These are phyloP conservation scores for Gephyroberyx darwinii DNA, from an alignment of 2,797 vertebrate genomes.

Conservation along the genomic window DNA sequence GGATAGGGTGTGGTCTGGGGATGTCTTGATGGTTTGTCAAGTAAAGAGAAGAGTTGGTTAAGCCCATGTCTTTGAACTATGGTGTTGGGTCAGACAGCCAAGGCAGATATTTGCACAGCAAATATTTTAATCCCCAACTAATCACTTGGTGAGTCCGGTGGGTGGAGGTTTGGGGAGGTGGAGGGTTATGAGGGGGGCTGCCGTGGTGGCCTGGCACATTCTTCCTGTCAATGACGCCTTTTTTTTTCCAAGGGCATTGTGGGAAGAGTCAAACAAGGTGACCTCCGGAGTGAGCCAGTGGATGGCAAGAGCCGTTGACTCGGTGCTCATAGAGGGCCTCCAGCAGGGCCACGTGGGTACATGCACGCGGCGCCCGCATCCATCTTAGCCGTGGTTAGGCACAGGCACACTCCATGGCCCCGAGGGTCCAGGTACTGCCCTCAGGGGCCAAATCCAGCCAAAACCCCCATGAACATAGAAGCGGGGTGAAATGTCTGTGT, in stretches of 20 bases:
- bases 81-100: conserved; percentile 85
- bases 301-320: conserved; percentile 55
- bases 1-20: conserved; percentile 64
- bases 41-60: conserved; percentile 78
- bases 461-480: conserved; percentile 17
- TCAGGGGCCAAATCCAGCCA: conserved; percentile 28
- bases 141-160: conserved; percentile 94
- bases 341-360: conserved; percentile 58
- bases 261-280: conserved; percentile 75
- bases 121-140: conserved; percentile 99
- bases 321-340: conserved; percentile 22
- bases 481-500: conserved; percentile 9
- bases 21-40: conserved; percentile 75
- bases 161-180: conserved; percentile 67
- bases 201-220: conserved; percentile 80
- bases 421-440: conserved; percentile 9
- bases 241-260: conserved; percentile 78
- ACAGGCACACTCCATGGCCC: conserved; percentile 13
- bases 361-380: conserved; percentile 48
- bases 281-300: conserved; percentile 60
- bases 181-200: conserved; percentile 43
- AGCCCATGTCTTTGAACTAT: conserved; percentile 83
- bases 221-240: conserved; percentile 77
- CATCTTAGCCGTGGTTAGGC: conserved; percentile 7
- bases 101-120: conserved; percentile 98